Evolutionary conservation across 1,140 invertebrate species (phyloP), one percentile per base, ranked within the genome.

Genomic region (Berghia stephanieae): DNA sequence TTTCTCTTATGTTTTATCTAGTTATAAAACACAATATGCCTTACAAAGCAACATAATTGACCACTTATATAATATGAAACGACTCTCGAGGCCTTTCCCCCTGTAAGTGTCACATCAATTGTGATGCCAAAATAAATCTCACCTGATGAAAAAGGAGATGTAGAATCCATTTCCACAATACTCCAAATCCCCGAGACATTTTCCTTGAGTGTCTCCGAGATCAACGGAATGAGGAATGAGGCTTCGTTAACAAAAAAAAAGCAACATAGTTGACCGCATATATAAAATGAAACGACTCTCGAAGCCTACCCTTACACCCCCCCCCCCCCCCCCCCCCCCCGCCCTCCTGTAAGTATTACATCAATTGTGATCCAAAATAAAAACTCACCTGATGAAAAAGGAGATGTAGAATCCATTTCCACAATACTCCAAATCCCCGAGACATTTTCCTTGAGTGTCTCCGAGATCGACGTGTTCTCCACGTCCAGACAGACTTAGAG

Each of bases 141-240:
- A 76, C 8, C 82, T 83, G 0, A 87, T 78, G 85, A 87, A 89
- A 24, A 87, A 82, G 2, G 83, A 81, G 0, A 87, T 73, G 31
- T 84, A 86, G 60, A 88, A 80, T 0, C 88, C 88, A 70, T 86
- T 85, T n/a, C 80, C 67, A 69, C 88, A 88, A 1, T 75, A 42
- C 2, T 70, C 67, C 0, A 85, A 78, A 66, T 88, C 81, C 16
- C 86, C 87, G 5, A 88, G 70, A 75, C 88, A 89, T 0, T 82
- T 81, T 24, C 79, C 79, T 3, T 68, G 24, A 24, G 84, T 82
- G 63, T 84, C 77, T 0, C 85, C 85, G 8, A 86, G 68, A 66
- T 86, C 82, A 4, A 88, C 77, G 67, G n/a, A n/a, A n/a, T n/a
- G n/a, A n/a, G n/a, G n/a, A n/a, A n/a, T n/a, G n/a, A n/a, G n/a